Conservation (phyloP, 2,797 vertebrate species). For the Gadopsis marmoratus region DNA sequence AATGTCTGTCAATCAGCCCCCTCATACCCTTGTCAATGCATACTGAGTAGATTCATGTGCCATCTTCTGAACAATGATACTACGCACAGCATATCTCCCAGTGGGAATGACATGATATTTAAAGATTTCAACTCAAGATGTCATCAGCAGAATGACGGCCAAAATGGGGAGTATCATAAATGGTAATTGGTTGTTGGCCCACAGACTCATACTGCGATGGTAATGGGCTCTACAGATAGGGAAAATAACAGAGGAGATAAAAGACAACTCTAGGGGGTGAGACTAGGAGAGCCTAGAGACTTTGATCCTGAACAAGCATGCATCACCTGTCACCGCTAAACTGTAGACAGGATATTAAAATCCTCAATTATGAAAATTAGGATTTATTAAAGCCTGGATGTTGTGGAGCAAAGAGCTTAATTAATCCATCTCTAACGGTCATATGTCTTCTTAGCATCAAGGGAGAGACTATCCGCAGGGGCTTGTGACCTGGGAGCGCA, state of each 20-base stretch:
- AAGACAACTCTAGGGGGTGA: slow-evolving; percentile 31
- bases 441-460: slow-evolving; percentile 58
- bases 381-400: slow-evolving; percentile 65
- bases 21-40: slow-evolving; percentile 24
- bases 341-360: slow-evolving; percentile 68
- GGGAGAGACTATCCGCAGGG: slow-evolving; percentile 56
- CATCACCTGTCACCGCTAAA: slow-evolving; percentile 63
- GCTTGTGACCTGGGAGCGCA: slow-evolving; percentile 59
- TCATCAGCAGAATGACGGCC: slow-evolving; percentile 21
- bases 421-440: slow-evolving; percentile 73
- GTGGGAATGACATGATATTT: slow-evolving; percentile 21
- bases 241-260: slow-evolving; percentile 52
- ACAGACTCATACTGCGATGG: slow-evolving; percentile 23
- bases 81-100: neutral
- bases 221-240: slow-evolving; percentile 47
- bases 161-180: slow-evolving; percentile 37
- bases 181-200: slow-evolving; percentile 41
- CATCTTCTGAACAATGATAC: slow-evolving; percentile 21
- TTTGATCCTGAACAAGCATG: slow-evolving; percentile 31
- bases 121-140: slow-evolving; percentile 31
- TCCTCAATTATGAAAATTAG: slow-evolving; percentile 71
- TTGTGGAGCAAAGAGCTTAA: slow-evolving; percentile 67
- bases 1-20: slow-evolving; percentile 62
- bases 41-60: slow-evolving; percentile 35
- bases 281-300: slow-evolving; percentile 33